Conservation (phyloP, 2,113 vertebrate genomes). For the Podiceps cristatus region DNA sequence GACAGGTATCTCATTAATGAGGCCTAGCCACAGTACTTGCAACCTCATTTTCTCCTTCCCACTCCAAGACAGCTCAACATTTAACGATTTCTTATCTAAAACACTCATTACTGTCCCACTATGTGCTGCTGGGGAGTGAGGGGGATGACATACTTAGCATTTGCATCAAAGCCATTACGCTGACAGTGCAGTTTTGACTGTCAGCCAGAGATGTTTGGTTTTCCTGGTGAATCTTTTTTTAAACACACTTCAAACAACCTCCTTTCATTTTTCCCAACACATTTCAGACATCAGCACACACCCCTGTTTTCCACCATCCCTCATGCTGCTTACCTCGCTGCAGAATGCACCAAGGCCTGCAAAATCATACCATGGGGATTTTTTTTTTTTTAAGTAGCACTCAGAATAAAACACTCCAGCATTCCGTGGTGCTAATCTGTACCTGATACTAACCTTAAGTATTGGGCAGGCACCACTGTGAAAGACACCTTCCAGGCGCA, state of each 20-base stretch:
- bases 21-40: not conserved
- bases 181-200: constrained; percentile 47
- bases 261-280: not conserved
- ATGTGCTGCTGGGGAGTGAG: fast-evolving
- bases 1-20: not conserved
- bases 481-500: not conserved
- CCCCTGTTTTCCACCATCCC: not conserved
- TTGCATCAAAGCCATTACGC: constrained; percentile 31
- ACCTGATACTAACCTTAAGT: not conserved
- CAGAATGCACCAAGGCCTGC: not conserved
- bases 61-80: not conserved
- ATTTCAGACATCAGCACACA: not conserved
- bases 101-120: not conserved
- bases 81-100: not conserved
- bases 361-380: not conserved
- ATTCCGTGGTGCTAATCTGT: not conserved
- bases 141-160: constrained; percentile 19
- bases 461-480: fast-evolving
- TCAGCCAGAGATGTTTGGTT: constrained; percentile 9
- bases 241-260: constrained; percentile 9
- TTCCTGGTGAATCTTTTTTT: not conserved
- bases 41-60: not conserved
- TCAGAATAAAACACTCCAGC: not conserved
- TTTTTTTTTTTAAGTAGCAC: not conserved
- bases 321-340: not conserved